Percentiles rank a stretch among this genome's conserved stretches.
These are phyloP conservation scores for Himalopsyche japonica DNA, from an alignment of 2,888 invertebrate species.

Conservation along the genomic window DNA sequence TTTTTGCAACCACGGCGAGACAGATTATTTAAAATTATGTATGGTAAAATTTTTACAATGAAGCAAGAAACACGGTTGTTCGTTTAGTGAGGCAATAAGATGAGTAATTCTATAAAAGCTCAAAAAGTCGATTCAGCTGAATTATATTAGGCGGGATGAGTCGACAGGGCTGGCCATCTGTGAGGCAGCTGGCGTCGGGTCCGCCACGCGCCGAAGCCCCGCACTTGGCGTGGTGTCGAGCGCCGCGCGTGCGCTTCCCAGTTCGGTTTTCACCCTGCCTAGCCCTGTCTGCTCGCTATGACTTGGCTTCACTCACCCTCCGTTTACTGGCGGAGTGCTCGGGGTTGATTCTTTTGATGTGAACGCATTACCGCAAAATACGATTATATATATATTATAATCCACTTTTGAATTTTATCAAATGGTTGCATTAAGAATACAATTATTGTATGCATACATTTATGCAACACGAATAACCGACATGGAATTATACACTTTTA, in stretches of 20 bases:
- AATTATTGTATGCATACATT: too few relatives aligned
- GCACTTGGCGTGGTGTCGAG: background rate
- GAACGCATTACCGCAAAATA: background rate
- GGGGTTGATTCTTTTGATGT: background rate
- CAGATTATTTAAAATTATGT: too few relatives aligned
- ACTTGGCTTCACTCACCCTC: background rate
- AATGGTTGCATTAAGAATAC: too few relatives aligned
- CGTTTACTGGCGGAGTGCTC: background rate
- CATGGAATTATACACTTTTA: too few relatives aligned
- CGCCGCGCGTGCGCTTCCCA: background rate
- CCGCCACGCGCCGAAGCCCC: background rate
- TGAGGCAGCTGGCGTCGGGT: background rate
- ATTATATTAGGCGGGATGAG: background rate
- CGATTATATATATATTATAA: too few relatives aligned
- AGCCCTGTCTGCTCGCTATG: background rate
- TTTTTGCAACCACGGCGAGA: too few relatives aligned
- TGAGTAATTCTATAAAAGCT: background rate
- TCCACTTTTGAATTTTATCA: too few relatives aligned
- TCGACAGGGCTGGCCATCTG: background rate
- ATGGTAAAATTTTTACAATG: too few relatives aligned
- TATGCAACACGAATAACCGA: too few relatives aligned
- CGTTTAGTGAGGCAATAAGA: background rate
- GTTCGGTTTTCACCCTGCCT: background rate
- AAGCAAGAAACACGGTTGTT: too few relatives aligned
- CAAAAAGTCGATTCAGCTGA: background rate